Evolutionary conservation across 2,113 vertebrate genomes (phyloP), one percentile per base, ranked within the genome.

Genomic region (Hyla sarda): DNA sequence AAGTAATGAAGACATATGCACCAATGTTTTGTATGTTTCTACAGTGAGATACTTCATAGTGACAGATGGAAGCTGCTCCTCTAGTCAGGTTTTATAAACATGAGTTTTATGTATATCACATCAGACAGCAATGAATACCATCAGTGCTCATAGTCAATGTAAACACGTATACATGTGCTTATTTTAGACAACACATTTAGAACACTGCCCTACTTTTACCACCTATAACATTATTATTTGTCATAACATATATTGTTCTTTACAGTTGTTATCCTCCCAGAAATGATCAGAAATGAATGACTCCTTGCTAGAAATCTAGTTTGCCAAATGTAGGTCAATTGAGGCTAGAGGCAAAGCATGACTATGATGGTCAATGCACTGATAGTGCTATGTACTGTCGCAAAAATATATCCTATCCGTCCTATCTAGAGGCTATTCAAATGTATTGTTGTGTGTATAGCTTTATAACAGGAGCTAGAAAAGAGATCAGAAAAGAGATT

Each of bases 291-390:
- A 23, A 56, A 21, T 58, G 28, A 41, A 7, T 37, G 28, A 14
- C n/a, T 54, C 19, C 52, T 79, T 56, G 8, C 30, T 79, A 19
- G 32, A 79, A 79, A 78, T 37, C 19, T 32, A 32, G 7, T n/a
- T 45, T 2, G 37, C 14, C 12, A 78, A 34, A 79, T 79, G 10
- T 56, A 50, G 75, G 75, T 56, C 50, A 56, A 78, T 17, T 37
- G 3, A 23, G 8, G 13, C 76, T 79, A n/a, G 19, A 79, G 52
- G 76, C 76, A 79, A 79, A 16, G 52, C 32, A n/a, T 79, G 52
- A 30, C 8, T 37, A 23, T 79, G 11, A 58, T 58, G 19, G 52
- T 32, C 30, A 32, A n/a, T 58, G 30, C n/a, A 34, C 21, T 21
- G 21, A 41, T n/a, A 50, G 52, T 79, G 28, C 17, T 14, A 23